Evolutionary conservation across 1,140 invertebrate genomes (phyloP).

Genomic region (Bombus soroeensis): DNA sequence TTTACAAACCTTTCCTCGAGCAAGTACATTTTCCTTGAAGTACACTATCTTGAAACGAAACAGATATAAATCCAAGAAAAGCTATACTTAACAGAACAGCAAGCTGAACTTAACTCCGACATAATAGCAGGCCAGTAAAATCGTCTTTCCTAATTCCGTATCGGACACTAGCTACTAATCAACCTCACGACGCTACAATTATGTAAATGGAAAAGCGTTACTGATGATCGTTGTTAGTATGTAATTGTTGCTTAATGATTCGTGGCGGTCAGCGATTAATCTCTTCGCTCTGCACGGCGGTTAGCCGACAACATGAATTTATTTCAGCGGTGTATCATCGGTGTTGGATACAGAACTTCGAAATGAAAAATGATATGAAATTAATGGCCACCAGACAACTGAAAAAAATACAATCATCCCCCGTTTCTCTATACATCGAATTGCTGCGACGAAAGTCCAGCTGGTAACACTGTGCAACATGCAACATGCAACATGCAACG

Average conservation of each 20-base stretch:
- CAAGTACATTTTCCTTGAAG: neutral
- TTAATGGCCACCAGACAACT: constrained; percentile 1
- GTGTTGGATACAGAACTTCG: constrained; percentile 24
- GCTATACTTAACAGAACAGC: neutral
- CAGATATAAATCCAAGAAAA: neutral
- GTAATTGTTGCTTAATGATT: constrained; percentile 50
- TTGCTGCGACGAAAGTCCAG: neutral
- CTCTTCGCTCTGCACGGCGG: constrained; percentile 9
- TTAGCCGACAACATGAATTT: constrained; percentile 28
- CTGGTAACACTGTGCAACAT: neutral
- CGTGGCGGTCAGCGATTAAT: constrained; percentile 40
- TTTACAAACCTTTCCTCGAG: neutral
- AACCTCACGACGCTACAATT: constrained; percentile 17
- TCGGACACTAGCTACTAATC: neutral
- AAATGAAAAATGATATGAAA: constrained; percentile 34
- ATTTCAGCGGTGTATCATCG: constrained; percentile 36
- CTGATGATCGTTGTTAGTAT: constrained; percentile 39
- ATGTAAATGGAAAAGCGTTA: constrained; percentile 50
- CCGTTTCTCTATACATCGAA: neutral
- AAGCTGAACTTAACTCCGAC: neutral
- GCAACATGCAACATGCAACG: neutral
- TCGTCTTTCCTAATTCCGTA: neutral
- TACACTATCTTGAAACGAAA: neutral
- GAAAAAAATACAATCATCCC: neutral
- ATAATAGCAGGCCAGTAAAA: neutral